Base-by-base conservation (phyloP, 1,140 invertebrate species). In the Pteromalus puparum region DNA sequence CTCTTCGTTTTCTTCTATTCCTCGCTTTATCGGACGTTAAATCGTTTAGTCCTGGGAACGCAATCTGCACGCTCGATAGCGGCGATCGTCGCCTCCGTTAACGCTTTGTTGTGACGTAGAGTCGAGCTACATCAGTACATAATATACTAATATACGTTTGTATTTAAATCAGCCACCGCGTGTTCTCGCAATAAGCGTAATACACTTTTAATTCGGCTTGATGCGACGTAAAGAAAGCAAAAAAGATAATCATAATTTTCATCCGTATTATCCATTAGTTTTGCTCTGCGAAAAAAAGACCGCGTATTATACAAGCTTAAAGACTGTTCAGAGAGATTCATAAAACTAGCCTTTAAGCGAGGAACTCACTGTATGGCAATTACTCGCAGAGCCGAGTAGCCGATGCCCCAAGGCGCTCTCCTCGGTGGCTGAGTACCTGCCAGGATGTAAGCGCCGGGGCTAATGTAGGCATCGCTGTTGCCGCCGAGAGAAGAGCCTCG, bases 21-120 rank as follows among this genome's bases (percentile, higher is more conserved):
- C 74, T 28, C 73, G 83, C 86, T 76, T 81, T 88, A 87, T 88
- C 88, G 86, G 87, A 89, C 86, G 87, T 88, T 88, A 91, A 91
- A 90, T 89, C 85, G 87, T 88, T 86, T 89, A 89, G 87, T 90
- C 86, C 88, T 90, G 87, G 89, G 90, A 90, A 91, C 86, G 86
- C 76, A 74, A 86, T 87, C 75, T 85, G 76, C 10, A 87, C 83
- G 83, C 74, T 85, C 87, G 73, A n/a, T n/a, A 87, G 53, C 18
- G 7, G 42, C 83, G 85, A 74, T 46, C 70, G 53, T 61, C 72
- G 12, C 46, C 78, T 21, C 68, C 68, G 48, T 73, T 73, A 73
- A 81, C 68, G 10, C 78, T 65, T 68, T 68, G 13, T 77, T 77
- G 12, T 15, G 46, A 48, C 46, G 46, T 46, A 46, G n/a, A n/a